Evolutionary conservation across 2,797 vertebrate species (phyloP).

Genomic region (Tenualosa ilisha): DNA sequence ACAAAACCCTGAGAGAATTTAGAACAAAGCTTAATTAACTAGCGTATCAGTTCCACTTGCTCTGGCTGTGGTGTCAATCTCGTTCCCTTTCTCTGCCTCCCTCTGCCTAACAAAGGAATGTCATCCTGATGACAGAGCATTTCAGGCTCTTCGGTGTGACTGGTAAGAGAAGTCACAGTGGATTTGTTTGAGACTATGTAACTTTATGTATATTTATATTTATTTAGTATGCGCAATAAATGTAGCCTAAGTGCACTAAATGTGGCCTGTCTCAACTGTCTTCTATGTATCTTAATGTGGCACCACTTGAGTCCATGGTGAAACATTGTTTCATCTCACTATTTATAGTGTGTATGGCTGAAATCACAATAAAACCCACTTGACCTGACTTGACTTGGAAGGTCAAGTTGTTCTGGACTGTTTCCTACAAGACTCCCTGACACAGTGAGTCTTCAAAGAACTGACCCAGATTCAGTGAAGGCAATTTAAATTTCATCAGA

Average conservation of each 20-base stretch:
- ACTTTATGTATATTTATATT: no score
- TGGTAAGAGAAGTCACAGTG: not conserved
- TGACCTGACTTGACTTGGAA: not conserved
- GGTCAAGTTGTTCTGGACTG: not conserved
- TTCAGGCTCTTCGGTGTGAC: not conserved
- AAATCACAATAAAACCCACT: no score
- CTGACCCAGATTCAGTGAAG: constrained; percentile 59
- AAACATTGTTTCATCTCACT: no score
- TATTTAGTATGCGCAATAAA: no score
- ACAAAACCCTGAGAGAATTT: not conserved
- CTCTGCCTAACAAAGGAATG: not conserved
- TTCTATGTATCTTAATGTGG: no score
- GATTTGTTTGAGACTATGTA: not conserved
- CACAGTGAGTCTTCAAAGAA: constrained; percentile 56
- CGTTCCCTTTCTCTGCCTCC: not conserved
- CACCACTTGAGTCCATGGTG: no score
- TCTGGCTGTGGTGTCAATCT: not conserved
- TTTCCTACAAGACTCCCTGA: constrained; percentile 56
- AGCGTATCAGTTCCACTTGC: constrained; percentile 6
- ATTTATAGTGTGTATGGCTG: no score
- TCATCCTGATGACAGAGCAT: not conserved
- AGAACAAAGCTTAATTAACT: constrained; percentile 9
- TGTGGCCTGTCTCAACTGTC: no score
- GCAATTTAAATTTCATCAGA: constrained; percentile 44
- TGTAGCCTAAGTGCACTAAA: no score